These are phyloP conservation scores for Ctenomys sociabilis DNA, from an alignment of 2,113 vertebrate genomes.

Conservation along the genomic window DNA sequence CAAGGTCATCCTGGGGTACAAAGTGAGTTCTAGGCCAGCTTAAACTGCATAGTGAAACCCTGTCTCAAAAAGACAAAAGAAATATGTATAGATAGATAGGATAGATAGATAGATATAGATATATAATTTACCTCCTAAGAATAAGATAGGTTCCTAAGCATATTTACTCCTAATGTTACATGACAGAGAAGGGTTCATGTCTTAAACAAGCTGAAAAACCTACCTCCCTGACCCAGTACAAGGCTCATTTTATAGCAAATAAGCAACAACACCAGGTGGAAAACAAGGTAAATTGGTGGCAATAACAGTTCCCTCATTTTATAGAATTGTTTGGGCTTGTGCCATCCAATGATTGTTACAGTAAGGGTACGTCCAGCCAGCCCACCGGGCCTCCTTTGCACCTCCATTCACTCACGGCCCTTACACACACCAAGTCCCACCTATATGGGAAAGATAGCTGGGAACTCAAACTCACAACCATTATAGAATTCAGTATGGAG, in stretches of 20 bases:
- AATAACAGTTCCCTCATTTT: not conserved
- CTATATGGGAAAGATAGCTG: not conserved
- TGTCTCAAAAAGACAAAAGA: not conserved
- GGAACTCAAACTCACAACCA: not conserved
- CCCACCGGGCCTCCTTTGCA: not conserved
- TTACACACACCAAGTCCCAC: not conserved
- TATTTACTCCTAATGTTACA: conserved; percentile 31
- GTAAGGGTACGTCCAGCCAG: not conserved
- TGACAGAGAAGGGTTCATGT: not conserved
- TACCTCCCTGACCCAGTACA: not conserved
- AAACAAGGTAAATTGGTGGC: not conserved
- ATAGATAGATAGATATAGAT: too few relatives aligned
- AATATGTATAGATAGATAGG: too few relatives aligned
- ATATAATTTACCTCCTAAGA: conserved; percentile 7
- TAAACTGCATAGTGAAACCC: not conserved
- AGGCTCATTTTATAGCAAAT: not conserved
- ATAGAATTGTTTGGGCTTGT: not conserved
- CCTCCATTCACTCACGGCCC: not conserved
- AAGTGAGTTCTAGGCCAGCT: not conserved
- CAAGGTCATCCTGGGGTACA: not conserved
- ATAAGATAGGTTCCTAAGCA: not conserved
- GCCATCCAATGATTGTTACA: not conserved
- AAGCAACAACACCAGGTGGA: not conserved
- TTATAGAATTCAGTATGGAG: not conserved
- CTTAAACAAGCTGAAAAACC: not conserved